Evolutionary conservation across 2,888 invertebrate genomes (phyloP).

Genomic region (Eupsilia transversa): DNA sequence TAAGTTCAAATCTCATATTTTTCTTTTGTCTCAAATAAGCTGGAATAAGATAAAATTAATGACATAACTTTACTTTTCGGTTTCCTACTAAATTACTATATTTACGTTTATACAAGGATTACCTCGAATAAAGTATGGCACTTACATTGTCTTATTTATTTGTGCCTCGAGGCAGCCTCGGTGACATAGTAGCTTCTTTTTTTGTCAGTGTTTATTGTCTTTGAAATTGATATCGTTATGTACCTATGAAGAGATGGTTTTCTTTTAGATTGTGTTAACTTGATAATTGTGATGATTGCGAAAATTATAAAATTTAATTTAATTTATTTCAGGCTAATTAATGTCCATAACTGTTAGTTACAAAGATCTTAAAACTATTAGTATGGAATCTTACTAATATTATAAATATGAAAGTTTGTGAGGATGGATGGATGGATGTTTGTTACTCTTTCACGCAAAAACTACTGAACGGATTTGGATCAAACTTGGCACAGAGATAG

Average conservation of each 20-base stretch:
- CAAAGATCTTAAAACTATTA: too few relatives aligned
- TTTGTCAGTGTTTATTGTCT: conserved; percentile 7
- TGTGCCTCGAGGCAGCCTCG: conserved; percentile 19
- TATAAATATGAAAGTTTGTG: too few relatives aligned
- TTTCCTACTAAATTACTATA: conserved; percentile 33
- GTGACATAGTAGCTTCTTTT: conserved; percentile 24
- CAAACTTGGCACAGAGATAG: too few relatives aligned
- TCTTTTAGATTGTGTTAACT: neutral
- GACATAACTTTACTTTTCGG: conserved; percentile 33
- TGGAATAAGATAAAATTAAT: conserved; percentile 44
- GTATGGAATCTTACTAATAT: too few relatives aligned
- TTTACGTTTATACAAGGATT: conserved; percentile 39
- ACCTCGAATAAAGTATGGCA: conserved; percentile 44
- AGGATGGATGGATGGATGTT: too few relatives aligned
- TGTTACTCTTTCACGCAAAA: too few relatives aligned
- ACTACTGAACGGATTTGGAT: too few relatives aligned
- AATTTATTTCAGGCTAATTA: too few relatives aligned
- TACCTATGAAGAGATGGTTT: neutral
- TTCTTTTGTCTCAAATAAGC: conserved; percentile 44
- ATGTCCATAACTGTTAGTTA: too few relatives aligned
- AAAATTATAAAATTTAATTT: neutral
- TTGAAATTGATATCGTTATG: conserved; percentile 20
- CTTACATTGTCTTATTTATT: conserved; percentile 37
- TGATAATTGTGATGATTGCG: neutral
- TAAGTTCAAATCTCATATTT: conserved; percentile 20